Percentiles rank a stretch among this genome's conserved stretches.
These are phyloP conservation scores for Hormiphora californensis DNA, from an alignment of 37 sponge, comb jelly and placozoan species.

Conservation along the genomic window DNA sequence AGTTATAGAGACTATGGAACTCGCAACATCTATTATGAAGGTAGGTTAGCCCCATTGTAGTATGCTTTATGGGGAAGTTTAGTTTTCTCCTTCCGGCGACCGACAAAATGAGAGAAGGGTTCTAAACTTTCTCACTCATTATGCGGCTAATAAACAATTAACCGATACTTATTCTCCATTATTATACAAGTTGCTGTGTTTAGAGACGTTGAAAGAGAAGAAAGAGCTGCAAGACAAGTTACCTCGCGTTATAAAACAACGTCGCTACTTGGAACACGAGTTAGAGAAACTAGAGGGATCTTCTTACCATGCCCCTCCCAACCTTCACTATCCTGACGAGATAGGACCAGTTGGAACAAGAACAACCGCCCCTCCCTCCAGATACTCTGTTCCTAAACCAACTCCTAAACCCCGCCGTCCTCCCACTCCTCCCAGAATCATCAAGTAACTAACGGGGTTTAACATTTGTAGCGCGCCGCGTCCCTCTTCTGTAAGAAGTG, in stretches of 20 bases:
- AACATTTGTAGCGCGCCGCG: too few relatives aligned
- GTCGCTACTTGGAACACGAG: not conserved
- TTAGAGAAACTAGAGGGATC: not conserved
- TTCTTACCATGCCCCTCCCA: not conserved
- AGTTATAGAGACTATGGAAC: constrained; percentile 39
- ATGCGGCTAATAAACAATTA: too few relatives aligned
- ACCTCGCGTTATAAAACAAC: constrained; percentile 13
- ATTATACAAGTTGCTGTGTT: not conserved
- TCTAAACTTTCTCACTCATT: too few relatives aligned
- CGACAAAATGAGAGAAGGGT: too few relatives aligned
- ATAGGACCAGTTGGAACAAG: not conserved
- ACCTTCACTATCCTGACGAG: not conserved
- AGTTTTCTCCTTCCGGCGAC: too few relatives aligned
- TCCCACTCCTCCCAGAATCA: not conserved
- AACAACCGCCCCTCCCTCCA: not conserved
- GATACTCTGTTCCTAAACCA: not conserved
- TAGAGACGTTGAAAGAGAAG: constrained; percentile 49
- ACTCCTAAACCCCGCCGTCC: not conserved
- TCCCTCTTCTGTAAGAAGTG: too few relatives aligned
- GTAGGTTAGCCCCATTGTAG: too few relatives aligned
- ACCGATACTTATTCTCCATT: not conserved
- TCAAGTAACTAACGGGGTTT: too few relatives aligned
- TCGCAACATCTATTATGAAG: constrained; percentile 33
- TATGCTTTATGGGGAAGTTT: too few relatives aligned
- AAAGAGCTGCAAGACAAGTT: constrained; percentile 28